Evolutionary conservation across 2,113 vertebrate genomes (phyloP).

Genomic region (Elaphurus davidianus): DNA sequence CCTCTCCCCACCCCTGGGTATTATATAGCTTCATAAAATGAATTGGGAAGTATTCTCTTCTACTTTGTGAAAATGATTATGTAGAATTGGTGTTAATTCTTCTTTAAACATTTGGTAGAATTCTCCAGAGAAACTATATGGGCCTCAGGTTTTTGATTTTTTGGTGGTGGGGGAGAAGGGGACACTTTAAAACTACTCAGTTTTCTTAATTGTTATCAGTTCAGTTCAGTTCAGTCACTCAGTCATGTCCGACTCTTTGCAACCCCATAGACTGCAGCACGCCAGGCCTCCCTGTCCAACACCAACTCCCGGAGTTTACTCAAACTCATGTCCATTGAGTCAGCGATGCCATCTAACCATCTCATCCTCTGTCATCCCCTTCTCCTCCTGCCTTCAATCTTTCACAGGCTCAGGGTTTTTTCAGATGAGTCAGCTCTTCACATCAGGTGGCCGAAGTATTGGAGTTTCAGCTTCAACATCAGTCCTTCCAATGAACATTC

Average conservation of each 20-base stretch:
- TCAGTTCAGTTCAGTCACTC: neutral
- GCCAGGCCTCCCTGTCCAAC: neutral
- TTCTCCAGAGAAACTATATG: neutral
- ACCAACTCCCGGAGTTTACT: neutral
- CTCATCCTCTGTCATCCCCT: neutral
- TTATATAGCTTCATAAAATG: neutral
- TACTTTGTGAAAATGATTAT: neutral
- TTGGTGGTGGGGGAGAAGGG: neutral
- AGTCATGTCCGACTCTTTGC: neutral
- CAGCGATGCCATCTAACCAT: neutral
- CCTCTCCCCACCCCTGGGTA: neutral
- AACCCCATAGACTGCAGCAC: neutral
- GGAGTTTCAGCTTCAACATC: neutral
- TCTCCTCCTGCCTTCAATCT: neutral
- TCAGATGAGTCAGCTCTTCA: neutral
- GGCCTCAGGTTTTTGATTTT: neutral
- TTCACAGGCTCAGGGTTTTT: neutral
- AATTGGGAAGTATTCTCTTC: neutral
- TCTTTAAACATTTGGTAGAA: neutral
- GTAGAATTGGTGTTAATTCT: neutral
- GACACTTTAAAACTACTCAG: neutral
- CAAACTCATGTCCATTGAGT: neutral
- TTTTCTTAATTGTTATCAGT: neutral
- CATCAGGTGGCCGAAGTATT: neutral
- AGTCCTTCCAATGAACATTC: neutral